Evolutionary conservation across 2,888 invertebrate genomes (phyloP), one percentile per base, ranked within the genome.

Genomic region (Oligia latruncula): DNA sequence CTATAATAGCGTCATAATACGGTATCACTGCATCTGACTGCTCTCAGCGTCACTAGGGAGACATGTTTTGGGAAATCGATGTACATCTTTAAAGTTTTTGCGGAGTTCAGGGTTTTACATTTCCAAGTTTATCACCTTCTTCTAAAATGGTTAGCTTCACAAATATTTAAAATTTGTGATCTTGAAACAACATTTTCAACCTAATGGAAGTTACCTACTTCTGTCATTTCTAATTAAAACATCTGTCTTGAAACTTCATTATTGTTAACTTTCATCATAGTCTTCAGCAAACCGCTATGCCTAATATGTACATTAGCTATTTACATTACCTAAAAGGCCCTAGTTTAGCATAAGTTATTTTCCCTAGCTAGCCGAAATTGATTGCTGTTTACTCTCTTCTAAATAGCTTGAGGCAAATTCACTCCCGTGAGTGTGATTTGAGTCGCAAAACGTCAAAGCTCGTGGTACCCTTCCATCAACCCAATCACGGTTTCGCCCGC

Each of bases 1-100:
- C 62, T 52, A 60, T 65, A 65, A 70, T 29, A 74, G 65, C 86
- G 52, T 75, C 83, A 62, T 68, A 71, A 71, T 74, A 86, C 78
- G 79, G 83, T 83, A 78, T 76, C 71, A 77, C 67, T 43, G 58
- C 65, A 67, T 52, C 35, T 43, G 49, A 46, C 60, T 66, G 49
- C 60, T 40, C 66, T 35, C 46, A 46, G 71, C 74, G 43, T 72
- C 62, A 60, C 55, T 40, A 29, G 29, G 29, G 15, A 62, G 40
- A 4, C 6, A n/a, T 74, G 23, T 23, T 76, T 81, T 62, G 55
- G 65, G 6, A 70, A 65, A 20, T 40, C 40, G 11, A 55, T 58
- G 9, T 71, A 70, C 49, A 52, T 29, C 40, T 46, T 58, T 1
- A 29, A 29, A 43, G 4, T 29, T 2, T 29, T 49, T 40, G n/a